Evolutionary conservation across 2,888 invertebrate genomes (phyloP), one percentile per base, ranked within the genome.

Genomic region (Petrolisthes cinctipes): DNA sequence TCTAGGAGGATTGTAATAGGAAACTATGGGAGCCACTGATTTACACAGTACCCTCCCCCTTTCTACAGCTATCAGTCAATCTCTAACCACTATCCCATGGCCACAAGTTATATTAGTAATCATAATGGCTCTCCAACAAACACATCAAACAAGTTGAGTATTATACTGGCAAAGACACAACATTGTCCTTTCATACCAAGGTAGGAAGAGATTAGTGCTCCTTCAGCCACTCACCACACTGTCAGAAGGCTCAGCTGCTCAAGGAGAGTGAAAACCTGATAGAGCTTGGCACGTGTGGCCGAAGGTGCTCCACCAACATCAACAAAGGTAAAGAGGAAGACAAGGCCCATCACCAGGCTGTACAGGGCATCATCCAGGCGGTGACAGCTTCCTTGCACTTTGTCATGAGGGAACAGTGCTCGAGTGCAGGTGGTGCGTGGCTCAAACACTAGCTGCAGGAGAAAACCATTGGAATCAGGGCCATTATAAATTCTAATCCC

Each of bases 311-410:
- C 87, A 4, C 86, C 79, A 14, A 89, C 87, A 68, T 89, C 89
- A 7, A 89, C 75, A 73, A 85, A 89, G 76, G 89, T 89, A 78
- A 89, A 87, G 73, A 89, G 80, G 83, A 85, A 89, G 23, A 89
- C 83, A 4, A 89, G 80, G n/a, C 86, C 89, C 85, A 89, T 85
- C 20, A 86, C 82, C 17, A 66, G 78, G 71, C 85, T 82, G 75
- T 84, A 85, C 56, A 85, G 51, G 37, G 86, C 79, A 56, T 89
- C 89, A 57, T 89, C 89, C 6, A 82, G 79, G 51, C 85, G 82
- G 53, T 85, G 86, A 73, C 89, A 89, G 23, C 54, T 79, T 11
- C 89, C 89, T 37, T 66, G 53, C n/a, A 53, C 54, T n/a, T 61
- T 68, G 75, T 89, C 83, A n/a, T 89, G 85, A 73, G 83, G 66